phyloP scores from a whole-genome alignment of 2,888 invertebrate species.

The Eupithecia pulchellata region DNA sequence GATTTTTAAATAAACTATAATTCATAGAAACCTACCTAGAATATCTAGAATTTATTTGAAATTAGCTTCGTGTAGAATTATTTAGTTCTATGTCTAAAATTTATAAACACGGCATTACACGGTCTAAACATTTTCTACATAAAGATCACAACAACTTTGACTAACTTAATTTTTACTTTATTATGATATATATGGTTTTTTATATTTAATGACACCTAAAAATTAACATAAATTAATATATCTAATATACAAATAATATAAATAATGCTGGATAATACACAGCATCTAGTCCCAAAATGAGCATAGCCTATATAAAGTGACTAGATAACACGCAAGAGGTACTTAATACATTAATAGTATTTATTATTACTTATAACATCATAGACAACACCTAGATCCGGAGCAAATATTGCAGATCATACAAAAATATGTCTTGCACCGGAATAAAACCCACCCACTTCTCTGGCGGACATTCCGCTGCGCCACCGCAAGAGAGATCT shows the following conservation, averaged over 20 bases:
- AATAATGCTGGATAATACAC: neutral
- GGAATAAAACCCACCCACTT: neutral
- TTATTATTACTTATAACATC: neutral
- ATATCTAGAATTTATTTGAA: neutral
- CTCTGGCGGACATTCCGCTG: neutral
- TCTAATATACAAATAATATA: neutral
- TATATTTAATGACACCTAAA: too few species aligned
- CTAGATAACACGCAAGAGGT: neutral
- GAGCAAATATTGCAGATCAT: neutral
- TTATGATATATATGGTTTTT: neutral
- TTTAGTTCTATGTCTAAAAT: neutral
- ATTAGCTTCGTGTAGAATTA: neutral
- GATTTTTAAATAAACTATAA: neutral
- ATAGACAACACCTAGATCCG: neutral
- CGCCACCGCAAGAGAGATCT: neutral
- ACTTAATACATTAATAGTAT: neutral
- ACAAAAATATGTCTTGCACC: neutral
- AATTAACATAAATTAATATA: too few species aligned
- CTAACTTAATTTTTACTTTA: neutral
- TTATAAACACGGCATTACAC: neutral
- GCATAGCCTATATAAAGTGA: neutral
- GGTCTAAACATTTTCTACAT: neutral
- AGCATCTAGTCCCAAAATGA: neutral
- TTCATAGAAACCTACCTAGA: neutral
- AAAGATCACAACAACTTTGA: conserved; percentile 11